These are phyloP conservation scores for Malacoctenus gilli DNA, from an alignment of 2,797 vertebrate genomes.

Conservation along the genomic window DNA sequence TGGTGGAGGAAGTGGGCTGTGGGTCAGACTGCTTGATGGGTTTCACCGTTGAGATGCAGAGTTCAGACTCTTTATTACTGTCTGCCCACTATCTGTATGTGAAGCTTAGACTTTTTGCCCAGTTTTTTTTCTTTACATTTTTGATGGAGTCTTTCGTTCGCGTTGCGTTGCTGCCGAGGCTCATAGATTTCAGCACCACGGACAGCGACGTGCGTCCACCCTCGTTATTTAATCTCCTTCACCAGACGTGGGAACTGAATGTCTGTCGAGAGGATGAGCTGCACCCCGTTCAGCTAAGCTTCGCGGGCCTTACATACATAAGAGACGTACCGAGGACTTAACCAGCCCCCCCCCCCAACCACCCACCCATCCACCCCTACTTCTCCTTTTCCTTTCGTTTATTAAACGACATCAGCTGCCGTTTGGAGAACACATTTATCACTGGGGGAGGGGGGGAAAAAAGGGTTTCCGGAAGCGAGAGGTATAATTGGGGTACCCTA, in stretches of 20 bases:
- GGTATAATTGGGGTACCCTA: constrained; percentile 47
- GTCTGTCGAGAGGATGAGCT: constrained; percentile 23
- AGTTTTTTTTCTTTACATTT: not conserved
- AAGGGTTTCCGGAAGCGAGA: constrained; percentile 56
- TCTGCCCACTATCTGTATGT: too few species aligned
- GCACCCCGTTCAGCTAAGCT: constrained; percentile 22
- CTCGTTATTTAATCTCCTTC: not conserved
- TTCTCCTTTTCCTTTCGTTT: constrained; percentile 15
- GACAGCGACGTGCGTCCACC: constrained; percentile 32
- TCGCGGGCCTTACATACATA: constrained; percentile 30
- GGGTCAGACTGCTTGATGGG: not conserved
- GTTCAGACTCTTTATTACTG: too few species aligned
- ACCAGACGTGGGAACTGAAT: constrained; percentile 15
- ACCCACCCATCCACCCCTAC: too few species aligned
- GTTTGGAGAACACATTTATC: constrained; percentile 42
- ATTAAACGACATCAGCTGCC: constrained; percentile 55
- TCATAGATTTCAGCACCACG: constrained; percentile 61
- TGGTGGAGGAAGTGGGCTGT: not conserved
- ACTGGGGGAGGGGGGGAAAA: too few species aligned
- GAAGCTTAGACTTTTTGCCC: too few species aligned
- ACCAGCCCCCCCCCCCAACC: constrained; percentile 2
- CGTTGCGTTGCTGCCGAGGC: too few species aligned
- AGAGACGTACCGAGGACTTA: constrained; percentile 37
- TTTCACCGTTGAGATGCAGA: not conserved
- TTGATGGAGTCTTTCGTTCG: not conserved